phyloP scores from a whole-genome alignment of 2,797 vertebrate genomes.

The Catostomus latipinnis region DNA sequence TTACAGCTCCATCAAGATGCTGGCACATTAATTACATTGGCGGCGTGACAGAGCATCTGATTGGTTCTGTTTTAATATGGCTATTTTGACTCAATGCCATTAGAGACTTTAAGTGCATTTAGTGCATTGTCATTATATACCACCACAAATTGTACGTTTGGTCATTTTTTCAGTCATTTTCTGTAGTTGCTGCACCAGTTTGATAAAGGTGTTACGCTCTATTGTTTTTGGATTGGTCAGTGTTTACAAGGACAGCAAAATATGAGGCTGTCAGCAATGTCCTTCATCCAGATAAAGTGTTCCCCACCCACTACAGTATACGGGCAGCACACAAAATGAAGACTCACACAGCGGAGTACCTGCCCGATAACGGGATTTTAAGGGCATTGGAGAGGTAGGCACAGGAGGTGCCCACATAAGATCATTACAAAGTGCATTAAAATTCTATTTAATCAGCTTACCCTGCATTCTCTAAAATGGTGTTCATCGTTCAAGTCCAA shows the following conservation, averaged over 20 bases:
- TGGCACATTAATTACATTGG: slow-evolving; percentile 23
- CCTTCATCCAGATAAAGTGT: slow-evolving; percentile 43
- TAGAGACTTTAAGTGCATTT: background rate
- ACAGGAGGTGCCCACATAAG: slow-evolving; percentile 26
- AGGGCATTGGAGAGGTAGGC: slow-evolving; percentile 30
- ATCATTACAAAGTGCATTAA: slow-evolving; percentile 49
- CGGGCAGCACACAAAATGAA: slow-evolving; percentile 19
- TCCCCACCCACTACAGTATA: background rate
- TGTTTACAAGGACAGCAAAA: slow-evolving; percentile 52
- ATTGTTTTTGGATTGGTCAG: slow-evolving; percentile 39
- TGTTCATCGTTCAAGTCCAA: slow-evolving; percentile 13
- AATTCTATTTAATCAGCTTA: slow-evolving; percentile 43
- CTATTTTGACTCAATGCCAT: slow-evolving; percentile 6
- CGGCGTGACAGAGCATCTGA: slow-evolving; percentile 2
- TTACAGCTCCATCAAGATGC: background rate
- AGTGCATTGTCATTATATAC: background rate
- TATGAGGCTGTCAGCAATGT: slow-evolving; percentile 47
- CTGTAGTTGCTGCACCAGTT: background rate
- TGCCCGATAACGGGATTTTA: slow-evolving; percentile 34
- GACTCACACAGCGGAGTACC: slow-evolving; percentile 17
- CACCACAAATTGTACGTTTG: background rate
- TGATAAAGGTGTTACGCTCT: slow-evolving; percentile 27
- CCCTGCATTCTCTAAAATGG: slow-evolving; percentile 37
- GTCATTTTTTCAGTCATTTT: background rate
- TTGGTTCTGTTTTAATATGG: slow-evolving; percentile 20